These are phyloP conservation scores for Stigmatopora nigra DNA, from an alignment of 2,113 vertebrate genomes.

Conservation along the genomic window DNA sequence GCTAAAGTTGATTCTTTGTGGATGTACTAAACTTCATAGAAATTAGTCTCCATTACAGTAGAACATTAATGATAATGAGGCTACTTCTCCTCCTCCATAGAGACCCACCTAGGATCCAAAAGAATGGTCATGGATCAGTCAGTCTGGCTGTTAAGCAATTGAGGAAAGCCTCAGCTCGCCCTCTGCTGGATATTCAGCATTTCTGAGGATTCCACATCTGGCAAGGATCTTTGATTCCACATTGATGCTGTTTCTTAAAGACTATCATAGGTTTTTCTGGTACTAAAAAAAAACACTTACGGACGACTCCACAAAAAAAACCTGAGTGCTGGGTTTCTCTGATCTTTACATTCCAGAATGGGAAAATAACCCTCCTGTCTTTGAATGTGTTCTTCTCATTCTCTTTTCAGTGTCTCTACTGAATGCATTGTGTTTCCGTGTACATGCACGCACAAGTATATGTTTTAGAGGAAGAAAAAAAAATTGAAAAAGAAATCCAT, in stretches of 20 bases:
- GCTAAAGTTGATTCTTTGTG: slow-evolving; percentile 4
- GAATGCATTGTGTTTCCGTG: slow-evolving; percentile 70
- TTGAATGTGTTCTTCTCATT: slow-evolving; percentile 66
- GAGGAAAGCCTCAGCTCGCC: slow-evolving; percentile 34
- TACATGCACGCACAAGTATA: slow-evolving; percentile 62
- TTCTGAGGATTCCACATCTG: slow-evolving; percentile 45
- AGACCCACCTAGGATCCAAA: slow-evolving; percentile 30
- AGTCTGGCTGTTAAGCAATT: slow-evolving; percentile 23
- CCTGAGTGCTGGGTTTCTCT: slow-evolving; percentile 65
- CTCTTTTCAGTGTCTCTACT: slow-evolving; percentile 59
- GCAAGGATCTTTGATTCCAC: slow-evolving; percentile 50
- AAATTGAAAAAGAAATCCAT: slow-evolving; percentile 40
- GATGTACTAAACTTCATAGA: slow-evolving; percentile 4
- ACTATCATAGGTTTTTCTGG: slow-evolving; percentile 66
- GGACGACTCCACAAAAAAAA: slow-evolving; percentile 34
- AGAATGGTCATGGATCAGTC: slow-evolving; percentile 29
- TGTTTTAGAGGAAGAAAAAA: slow-evolving; percentile 32
- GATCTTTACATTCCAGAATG: slow-evolving; percentile 79
- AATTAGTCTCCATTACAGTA: slow-evolving; percentile 36
- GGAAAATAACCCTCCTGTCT: slow-evolving; percentile 72
- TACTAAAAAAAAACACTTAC: slow-evolving; percentile 50
- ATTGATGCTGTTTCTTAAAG: slow-evolving; percentile 38
- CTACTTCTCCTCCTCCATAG: slow-evolving; percentile 6
- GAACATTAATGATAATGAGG: slow-evolving; percentile 34
- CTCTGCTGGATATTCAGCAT: slow-evolving; percentile 40